phyloP scores from a whole-genome alignment of 2,113 vertebrate genomes.

The Pampusana beccarii region DNA sequence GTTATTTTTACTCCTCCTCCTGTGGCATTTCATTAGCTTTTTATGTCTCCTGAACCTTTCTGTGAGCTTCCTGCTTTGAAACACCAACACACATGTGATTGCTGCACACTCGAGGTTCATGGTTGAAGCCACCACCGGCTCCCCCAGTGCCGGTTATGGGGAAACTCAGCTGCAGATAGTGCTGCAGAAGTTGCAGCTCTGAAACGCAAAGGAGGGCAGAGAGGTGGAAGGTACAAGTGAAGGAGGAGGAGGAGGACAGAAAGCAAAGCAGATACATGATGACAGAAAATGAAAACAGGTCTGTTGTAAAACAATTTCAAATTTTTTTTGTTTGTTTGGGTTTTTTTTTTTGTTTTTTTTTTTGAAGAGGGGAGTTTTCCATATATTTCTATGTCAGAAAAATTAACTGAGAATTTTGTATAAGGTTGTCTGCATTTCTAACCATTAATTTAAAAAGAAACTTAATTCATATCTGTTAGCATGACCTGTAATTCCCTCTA shows the following conservation, averaged over 20 bases:
- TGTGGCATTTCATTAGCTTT: neutral
- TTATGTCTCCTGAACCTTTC: neutral
- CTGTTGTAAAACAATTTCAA: neutral
- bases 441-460: neutral
- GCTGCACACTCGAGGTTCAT: fast-evolving
- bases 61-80: neutral
- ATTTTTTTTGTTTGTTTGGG: no score
- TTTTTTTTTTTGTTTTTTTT: neutral
- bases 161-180: neutral
- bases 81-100: fast-evolving
- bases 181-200: neutral
- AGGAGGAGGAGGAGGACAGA: neutral
- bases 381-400: neutral
- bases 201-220: neutral
- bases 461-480: neutral
- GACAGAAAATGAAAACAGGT: neutral
- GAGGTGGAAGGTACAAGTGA: neutral
- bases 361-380: neutral
- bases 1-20: neutral
- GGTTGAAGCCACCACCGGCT: neutral
- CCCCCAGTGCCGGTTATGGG: neutral
- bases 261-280: neutral
- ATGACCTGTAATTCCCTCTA: neutral
- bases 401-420: neutral
- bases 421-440: neutral